Conservation (phyloP, 2,113 vertebrate genomes). For the Microcebus tavaratra region DNA sequence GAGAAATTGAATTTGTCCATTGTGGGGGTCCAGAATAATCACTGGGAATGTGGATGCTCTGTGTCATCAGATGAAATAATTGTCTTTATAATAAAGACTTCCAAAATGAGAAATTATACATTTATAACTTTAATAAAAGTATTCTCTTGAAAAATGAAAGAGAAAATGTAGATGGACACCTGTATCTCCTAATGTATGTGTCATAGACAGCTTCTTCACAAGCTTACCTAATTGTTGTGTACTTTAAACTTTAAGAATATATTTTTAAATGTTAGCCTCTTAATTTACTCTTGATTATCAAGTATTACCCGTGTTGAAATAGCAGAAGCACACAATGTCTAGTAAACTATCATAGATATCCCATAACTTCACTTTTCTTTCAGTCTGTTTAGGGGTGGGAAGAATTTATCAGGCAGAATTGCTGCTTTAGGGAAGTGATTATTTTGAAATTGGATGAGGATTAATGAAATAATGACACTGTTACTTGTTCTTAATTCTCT, state of each 20-base stretch:
- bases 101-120: constrained; percentile 35
- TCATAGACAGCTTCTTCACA: constrained; percentile 10
- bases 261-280: constrained; percentile 60
- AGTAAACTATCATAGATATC: background rate
- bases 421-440: background rate
- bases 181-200: background rate
- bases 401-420: constrained; percentile 22
- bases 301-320: background rate
- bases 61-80: constrained; percentile 52
- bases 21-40: constrained; percentile 81
- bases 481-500: constrained; percentile 16
- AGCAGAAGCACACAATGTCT: background rate
- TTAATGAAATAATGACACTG: background rate
- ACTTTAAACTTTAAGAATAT: constrained; percentile 40
- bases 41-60: background rate
- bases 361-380: constrained; percentile 27
- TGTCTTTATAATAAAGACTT: constrained; percentile 71
- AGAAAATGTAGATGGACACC: background rate
- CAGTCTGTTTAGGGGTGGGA: background rate
- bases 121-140: constrained; percentile 72
- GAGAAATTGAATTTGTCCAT: constrained; percentile 83
- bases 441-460: constrained; percentile 4
- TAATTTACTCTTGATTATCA: background rate
- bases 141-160: background rate
- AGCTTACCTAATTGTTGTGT: constrained; percentile 19